Percentiles rank a stretch among this genome's conserved stretches.
These are phyloP conservation scores for Punctoribates punctum DNA, from an alignment of 2,888 invertebrate genomes.

Conservation along the genomic window DNA sequence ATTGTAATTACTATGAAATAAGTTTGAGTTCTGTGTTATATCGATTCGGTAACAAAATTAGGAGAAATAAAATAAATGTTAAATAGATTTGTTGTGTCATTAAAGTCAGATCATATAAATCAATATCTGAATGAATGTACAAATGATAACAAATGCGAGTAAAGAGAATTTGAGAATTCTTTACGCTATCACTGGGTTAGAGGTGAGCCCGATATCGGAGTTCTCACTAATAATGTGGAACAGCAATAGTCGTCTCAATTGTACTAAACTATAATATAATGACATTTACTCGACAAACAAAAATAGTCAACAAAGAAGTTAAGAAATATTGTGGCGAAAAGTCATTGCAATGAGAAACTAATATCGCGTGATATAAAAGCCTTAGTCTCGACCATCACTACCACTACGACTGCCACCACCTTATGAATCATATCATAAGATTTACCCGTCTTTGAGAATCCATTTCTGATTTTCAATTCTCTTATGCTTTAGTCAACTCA, in stretches of 20 bases:
- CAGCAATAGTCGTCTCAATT: not conserved
- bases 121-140: too few relatives aligned
- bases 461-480: not conserved
- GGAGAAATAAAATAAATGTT: too few relatives aligned
- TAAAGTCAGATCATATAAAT: too few relatives aligned
- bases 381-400: not conserved
- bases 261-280: not conserved
- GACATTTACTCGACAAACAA: constrained; percentile 10
- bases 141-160: not conserved
- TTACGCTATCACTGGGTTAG: not conserved
- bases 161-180: not conserved
- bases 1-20: too few relatives aligned
- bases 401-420: not conserved
- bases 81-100: too few relatives aligned
- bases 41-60: too few relatives aligned
- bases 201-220: not conserved
- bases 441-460: not conserved
- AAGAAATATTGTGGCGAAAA: not conserved
- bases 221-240: not conserved
- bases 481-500: constrained; percentile 6
- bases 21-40: too few relatives aligned
- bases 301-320: not conserved
- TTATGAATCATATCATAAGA: constrained; percentile 10
- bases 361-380: constrained; percentile 25
- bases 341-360: constrained; percentile 1